Evolutionary conservation across 1,140 invertebrate genomes (phyloP).

Genomic region (Listronotus oregonensis): DNA sequence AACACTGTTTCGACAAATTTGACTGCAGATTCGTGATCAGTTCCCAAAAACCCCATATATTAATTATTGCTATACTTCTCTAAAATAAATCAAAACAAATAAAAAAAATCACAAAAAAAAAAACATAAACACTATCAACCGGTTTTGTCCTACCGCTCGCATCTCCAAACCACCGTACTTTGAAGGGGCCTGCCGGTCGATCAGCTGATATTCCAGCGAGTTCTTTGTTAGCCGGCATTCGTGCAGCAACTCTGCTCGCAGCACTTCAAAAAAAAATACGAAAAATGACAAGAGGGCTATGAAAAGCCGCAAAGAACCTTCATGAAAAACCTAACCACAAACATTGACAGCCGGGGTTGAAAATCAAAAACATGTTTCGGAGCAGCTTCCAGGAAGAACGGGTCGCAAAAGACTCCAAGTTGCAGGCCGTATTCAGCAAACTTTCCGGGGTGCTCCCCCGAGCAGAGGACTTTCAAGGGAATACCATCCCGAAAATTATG

Average conservation of each 20-base stretch:
- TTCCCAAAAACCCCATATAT: too few relatives aligned
- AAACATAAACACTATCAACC: not conserved
- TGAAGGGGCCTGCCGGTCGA: slow-evolving; percentile 37
- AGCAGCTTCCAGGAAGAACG: slow-evolving; percentile 46
- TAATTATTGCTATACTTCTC: too few relatives aligned
- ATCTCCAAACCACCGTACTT: slow-evolving; percentile 7
- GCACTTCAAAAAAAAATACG: slow-evolving; percentile 6
- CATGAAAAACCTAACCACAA: slow-evolving; percentile 16
- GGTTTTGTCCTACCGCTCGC: slow-evolving; percentile 8
- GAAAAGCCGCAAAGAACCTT: slow-evolving; percentile 14
- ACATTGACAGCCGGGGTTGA: slow-evolving; percentile 25
- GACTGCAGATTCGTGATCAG: too few relatives aligned
- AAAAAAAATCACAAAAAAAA: too few relatives aligned
- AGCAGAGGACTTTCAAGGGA: slow-evolving; percentile 45
- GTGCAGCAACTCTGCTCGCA: slow-evolving; percentile 23
- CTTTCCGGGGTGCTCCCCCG: slow-evolving; percentile 46
- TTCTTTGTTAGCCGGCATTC: slow-evolving; percentile 45
- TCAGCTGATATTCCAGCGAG: slow-evolving; percentile 47
- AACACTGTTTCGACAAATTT: too few relatives aligned
- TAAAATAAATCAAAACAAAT: too few relatives aligned
- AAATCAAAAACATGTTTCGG: slow-evolving; percentile 41
- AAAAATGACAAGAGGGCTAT: slow-evolving; percentile 31
- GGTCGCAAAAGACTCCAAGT: slow-evolving; percentile 41
- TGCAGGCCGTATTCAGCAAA: slow-evolving; percentile 50
- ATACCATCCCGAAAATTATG: slow-evolving; percentile 45